Evolutionary conservation across 2,113 vertebrate species (phyloP).

Genomic region (Pterocles gutturalis): DNA sequence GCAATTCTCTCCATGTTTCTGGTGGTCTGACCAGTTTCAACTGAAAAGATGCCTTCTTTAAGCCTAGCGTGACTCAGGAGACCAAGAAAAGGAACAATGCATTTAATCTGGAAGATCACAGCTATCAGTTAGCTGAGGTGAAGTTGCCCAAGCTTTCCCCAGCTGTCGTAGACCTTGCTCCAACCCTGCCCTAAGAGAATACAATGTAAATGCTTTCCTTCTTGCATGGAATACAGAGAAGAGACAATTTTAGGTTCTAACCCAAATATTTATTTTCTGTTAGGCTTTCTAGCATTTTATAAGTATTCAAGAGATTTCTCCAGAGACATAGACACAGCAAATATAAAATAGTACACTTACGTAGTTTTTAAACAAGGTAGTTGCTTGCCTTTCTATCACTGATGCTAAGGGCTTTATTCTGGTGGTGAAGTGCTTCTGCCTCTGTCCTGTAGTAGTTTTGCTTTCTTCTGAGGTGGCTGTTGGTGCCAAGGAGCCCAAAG

Average conservation of each 20-base stretch:
- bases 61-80: fast-evolving
- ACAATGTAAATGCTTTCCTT: neutral
- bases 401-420: fast-evolving
- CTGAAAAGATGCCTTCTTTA: neutral
- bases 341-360: constrained; percentile 28
- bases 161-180: neutral
- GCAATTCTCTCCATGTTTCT: neutral
- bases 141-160: neutral
- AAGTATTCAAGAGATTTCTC: neutral
- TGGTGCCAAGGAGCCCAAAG: neutral
- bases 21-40: neutral
- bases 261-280: neutral
- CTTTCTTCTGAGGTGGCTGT: neutral
- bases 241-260: neutral
- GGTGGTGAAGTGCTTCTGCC: neutral
- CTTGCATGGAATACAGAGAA: neutral
- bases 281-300: neutral
- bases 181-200: neutral
- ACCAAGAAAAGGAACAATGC: neutral
- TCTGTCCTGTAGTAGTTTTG: neutral
- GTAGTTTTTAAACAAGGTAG: neutral
- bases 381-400: neutral
- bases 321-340: neutral
- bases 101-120: neutral
- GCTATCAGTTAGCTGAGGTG: neutral